Evolutionary conservation across 2,888 invertebrate species (phyloP).

Genomic region (Acronicta aceris): DNA sequence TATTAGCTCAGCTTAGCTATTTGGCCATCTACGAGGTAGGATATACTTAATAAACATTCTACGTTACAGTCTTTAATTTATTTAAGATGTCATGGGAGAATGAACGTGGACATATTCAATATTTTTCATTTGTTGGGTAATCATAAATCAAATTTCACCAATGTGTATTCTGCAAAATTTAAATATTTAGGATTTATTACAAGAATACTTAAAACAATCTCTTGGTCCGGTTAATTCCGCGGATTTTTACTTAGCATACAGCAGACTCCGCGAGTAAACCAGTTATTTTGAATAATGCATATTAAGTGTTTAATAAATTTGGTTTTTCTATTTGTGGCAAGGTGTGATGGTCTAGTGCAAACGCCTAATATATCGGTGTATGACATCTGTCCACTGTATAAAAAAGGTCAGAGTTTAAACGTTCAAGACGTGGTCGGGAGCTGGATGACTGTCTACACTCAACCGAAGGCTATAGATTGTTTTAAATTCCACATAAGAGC

Average conservation of each 20-base stretch:
- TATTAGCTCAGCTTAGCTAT: too few species aligned
- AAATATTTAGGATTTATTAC: conserved; percentile 33
- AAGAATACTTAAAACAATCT: conserved; percentile 27
- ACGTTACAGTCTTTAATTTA: not conserved
- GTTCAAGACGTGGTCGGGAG: conserved; percentile 60
- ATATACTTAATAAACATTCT: too few species aligned
- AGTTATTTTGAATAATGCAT: conserved; percentile 49
- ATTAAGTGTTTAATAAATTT: conserved; percentile 38
- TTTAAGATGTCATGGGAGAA: not conserved
- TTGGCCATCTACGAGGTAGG: too few species aligned
- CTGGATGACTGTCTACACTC: conserved; percentile 66
- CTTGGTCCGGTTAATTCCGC: not conserved
- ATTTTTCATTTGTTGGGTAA: conserved; percentile 37
- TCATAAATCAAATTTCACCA: conserved; percentile 35
- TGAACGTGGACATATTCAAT: conserved; percentile 12
- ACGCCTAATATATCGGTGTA: conserved; percentile 22
- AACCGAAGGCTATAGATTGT: conserved; percentile 60
- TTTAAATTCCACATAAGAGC: conserved; percentile 62
- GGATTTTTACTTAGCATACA: conserved; percentile 14
- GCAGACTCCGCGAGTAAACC: conserved; percentile 32
- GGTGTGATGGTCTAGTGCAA: conserved; percentile 32
- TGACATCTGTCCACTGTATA: conserved; percentile 50
- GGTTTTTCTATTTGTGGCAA: conserved; percentile 18
- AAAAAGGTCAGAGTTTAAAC: conserved; percentile 49
- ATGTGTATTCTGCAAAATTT: conserved; percentile 17